Evolutionary conservation across 2,797 vertebrate genomes (phyloP).

Genomic region (Lacerta viridis): DNA sequence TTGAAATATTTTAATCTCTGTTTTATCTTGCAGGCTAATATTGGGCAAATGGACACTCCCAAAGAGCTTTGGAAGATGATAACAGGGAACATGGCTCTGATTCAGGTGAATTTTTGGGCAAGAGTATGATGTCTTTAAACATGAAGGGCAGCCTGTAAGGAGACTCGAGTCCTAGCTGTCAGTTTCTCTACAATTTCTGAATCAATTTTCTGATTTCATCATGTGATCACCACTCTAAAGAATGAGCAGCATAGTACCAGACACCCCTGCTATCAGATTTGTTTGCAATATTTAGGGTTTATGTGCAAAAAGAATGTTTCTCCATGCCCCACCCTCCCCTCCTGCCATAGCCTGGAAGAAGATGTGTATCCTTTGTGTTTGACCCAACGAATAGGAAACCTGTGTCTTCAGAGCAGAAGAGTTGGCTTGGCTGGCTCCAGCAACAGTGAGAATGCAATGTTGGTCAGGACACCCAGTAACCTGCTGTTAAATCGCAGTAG

Average conservation of each 20-base stretch:
- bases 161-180: background rate
- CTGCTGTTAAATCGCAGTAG: background rate
- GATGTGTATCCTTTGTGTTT: background rate
- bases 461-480: background rate
- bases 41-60: slow-evolving; percentile 95
- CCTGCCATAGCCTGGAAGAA: background rate
- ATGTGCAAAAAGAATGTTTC: too few relatives aligned
- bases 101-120: slow-evolving; percentile 86
- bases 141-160: background rate
- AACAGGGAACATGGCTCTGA: slow-evolving; percentile 96
- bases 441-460: background rate
- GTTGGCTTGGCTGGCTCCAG: background rate
- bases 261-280: background rate
- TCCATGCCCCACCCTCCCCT: too few relatives aligned
- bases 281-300: too few relatives aligned
- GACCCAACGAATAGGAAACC: background rate
- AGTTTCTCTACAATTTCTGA: background rate
- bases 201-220: background rate
- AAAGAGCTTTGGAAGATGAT: slow-evolving; percentile 99
- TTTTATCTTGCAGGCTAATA: slow-evolving; percentile 88
- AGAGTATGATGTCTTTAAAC: background rate
- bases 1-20: fast-evolving
- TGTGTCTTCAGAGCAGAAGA: background rate
- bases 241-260: background rate
- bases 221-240: background rate